Percentiles rank a stretch among this genome's conserved stretches.
Conservation (phyloP, 2,113 vertebrate genomes). For the Puma concolor region DNA sequence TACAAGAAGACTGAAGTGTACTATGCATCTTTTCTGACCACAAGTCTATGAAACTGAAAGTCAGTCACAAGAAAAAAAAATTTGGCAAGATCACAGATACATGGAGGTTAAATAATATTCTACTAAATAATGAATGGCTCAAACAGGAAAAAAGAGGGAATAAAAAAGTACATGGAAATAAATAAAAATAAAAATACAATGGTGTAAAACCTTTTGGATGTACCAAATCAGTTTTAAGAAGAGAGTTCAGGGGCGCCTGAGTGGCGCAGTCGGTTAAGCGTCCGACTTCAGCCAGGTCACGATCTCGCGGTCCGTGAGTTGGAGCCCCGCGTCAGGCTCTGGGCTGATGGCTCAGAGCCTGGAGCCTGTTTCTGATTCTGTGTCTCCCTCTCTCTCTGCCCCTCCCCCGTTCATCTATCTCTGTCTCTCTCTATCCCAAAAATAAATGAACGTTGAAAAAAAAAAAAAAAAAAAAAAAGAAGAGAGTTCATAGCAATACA, state of each 20-base stretch:
- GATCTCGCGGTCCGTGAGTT: too few species aligned
- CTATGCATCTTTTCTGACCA: neutral
- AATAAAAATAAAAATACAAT: neutral
- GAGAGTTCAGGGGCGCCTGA: too few species aligned
- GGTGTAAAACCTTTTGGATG: neutral
- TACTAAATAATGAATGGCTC: neutral
- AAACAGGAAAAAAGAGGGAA: neutral
- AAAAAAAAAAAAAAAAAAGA: too few species aligned
- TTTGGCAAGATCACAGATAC: neutral
- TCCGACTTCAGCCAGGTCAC: too few species aligned
- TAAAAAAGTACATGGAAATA: neutral
- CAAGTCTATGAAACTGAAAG: neutral
- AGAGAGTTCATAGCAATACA: neutral
- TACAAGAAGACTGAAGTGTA: neutral
- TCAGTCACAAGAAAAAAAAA: neutral
- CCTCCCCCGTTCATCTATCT: too few species aligned
- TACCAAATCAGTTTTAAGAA: neutral
- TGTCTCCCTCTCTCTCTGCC: too few species aligned
- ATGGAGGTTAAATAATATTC: neutral
- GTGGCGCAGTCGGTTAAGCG: too few species aligned
- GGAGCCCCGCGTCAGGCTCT: too few species aligned
- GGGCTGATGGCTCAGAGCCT: too few species aligned
- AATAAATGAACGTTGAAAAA: too few species aligned
- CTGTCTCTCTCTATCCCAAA: too few species aligned
- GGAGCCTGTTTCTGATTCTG: too few species aligned